Base-by-base conservation (phyloP, 2,888 invertebrate species). In the Thelaira solivaga region DNA sequence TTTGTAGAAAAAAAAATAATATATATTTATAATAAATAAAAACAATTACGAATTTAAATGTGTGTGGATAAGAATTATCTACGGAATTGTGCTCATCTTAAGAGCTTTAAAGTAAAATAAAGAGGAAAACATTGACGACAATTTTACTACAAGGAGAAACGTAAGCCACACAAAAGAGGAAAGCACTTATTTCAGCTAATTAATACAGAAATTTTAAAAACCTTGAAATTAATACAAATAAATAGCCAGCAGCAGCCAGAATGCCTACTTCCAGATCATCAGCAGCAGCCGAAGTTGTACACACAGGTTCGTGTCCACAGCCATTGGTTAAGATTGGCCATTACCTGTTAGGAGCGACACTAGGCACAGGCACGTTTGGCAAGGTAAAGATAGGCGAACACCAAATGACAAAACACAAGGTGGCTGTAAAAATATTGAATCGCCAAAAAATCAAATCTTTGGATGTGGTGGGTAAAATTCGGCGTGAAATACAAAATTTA, bases 341-440 rank as follows among this genome's bases (percentile, higher is more conserved):
- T 90, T 99, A 99, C 89, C 95, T 97, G 64, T 90, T 99, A 57
- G 98, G 99, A 1, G 89, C 90, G 34, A 92, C 92, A 0, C 2
- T 99, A 45, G 99, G 99, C 36, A 97, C 98, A 36, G 99, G 99
- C 26, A 99, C 99, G 4, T 99, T 99, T 90, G 99, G 99, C 71
- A 99, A 99, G 92, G 99, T 99, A 2, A 99, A 99, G 92, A 97
- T 98, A 86, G 99, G 99, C 8, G 97, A 97, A 86, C 99, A 99
- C 91, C 97, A 98, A 86, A 90, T 98, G 77, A 99, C 99, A 2
- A 96, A 96, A 82, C 98, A 99, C 90, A 98, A 98, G 90, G 99
- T 99, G 45, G 99, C 99, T 49, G 96, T 99, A 0, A 99, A 99
- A 90, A 99, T 99, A 82, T 90, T 99, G 47, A 99, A 99, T 89